A percentile compares a stretch with the other conserved stretches of the same genome.
Evolutionary conservation across 2,797 vertebrate genomes (phyloP).

Genomic region (Acanthiza pusilla): DNA sequence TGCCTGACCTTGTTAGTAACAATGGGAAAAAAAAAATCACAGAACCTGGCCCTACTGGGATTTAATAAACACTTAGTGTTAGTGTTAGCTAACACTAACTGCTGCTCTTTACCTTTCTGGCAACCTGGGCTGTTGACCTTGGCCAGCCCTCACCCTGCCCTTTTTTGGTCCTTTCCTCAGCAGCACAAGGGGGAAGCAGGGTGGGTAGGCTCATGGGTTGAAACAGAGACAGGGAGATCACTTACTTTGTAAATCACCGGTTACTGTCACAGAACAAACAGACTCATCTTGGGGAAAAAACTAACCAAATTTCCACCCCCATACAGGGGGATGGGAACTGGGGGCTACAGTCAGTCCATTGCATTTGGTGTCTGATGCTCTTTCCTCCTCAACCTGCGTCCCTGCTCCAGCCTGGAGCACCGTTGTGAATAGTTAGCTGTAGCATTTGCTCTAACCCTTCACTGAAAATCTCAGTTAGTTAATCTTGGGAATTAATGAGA

Average conservation of each 20-base stretch:
- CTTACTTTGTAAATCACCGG: neutral
- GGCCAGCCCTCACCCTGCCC: neutral
- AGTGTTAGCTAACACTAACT: neutral
- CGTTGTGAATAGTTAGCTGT: neutral
- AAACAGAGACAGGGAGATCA: neutral
- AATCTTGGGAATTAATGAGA: neutral
- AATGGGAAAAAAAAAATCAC: neutral
- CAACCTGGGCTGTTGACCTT: neutral
- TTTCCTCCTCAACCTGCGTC: neutral
- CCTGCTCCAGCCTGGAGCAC: neutral
- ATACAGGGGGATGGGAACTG: accelerated
- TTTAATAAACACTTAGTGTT: neutral
- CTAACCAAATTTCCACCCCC: neutral
- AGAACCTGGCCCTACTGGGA: neutral
- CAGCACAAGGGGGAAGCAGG: neutral
- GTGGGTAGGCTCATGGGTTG: neutral
- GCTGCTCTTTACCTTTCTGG: neutral
- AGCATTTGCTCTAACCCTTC: neutral
- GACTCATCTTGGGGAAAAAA: neutral
- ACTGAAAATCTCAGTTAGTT: neutral
- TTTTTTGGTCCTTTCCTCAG: neutral
- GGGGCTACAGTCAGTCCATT: neutral
- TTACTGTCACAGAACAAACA: neutral
- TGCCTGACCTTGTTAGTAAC: neutral
- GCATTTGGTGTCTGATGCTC: neutral